Base-by-base conservation (phyloP, 64 coral and sea anemone species). In the Porites australiensis region DNA sequence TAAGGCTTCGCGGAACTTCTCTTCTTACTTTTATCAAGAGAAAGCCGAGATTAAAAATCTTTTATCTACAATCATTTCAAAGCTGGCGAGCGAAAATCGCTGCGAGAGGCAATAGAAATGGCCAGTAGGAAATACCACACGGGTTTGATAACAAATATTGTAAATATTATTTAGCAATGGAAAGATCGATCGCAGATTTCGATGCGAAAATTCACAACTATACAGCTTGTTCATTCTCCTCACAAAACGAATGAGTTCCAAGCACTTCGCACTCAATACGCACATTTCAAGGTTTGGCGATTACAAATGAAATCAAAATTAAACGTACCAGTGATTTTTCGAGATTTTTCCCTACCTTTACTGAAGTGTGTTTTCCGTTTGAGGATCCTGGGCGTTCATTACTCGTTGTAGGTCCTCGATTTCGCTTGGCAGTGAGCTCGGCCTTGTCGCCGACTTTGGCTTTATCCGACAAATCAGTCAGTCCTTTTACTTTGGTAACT, bases 401-500 rank as follows among this genome's bases (percentile, higher is more conserved):
- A 48, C 54, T 70, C 8, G 46, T 58, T 6, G 82, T 64, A 45
- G 54, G 63, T 15, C 82, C 72, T 86, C 78, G 77, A 91, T 15
- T 74, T 43, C 73, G 83, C 74, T 87, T 92, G 5, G 80, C 59
- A 9, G 51, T 69, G 59, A 70, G 61, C 57, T 86, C 74, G 50
- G 53, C 45, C 21, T 15, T 86, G 64, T 93, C 76, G 2, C 72
- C 27, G 44, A 69, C 12, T 84, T 51, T 84, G 13, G 81, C 81
- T 84, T 84, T 84, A 27, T 67, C 81, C 46, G 91, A 87, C 23
- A 93, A 48, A 69, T 93, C 91, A 21, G 91, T 78, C 21, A 81
- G 74, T n/a, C 82, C 91, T 58, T 71, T 86, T 44, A 93, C 91
- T 70, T 93, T 93, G 2, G 91, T 93, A 13, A 93, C 91, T 93